Conservation (phyloP, 2,797 vertebrate genomes). For the Oophaga sylvatica region DNA sequence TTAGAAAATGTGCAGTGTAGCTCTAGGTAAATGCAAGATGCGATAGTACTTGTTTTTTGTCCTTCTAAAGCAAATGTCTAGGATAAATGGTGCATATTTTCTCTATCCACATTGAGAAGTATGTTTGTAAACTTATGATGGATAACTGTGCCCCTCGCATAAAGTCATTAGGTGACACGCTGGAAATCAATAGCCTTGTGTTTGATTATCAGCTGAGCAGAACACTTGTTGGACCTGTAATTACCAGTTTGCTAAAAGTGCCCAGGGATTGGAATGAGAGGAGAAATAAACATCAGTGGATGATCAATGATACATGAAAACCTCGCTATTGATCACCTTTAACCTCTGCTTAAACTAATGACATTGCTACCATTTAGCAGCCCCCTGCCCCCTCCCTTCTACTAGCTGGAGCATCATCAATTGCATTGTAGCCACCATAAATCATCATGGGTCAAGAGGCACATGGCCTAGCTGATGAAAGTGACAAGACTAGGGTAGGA, state of each 20-base stretch:
- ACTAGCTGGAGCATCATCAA: constrained; percentile 80
- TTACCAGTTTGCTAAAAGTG: constrained; percentile 71
- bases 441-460: constrained; percentile 76
- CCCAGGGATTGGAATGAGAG: constrained; percentile 66
- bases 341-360: constrained; percentile 89
- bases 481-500: constrained; percentile 68
- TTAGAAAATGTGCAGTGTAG: background rate
- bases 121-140: constrained; percentile 60
- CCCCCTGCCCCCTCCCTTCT: constrained; percentile 72
- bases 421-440: constrained; percentile 84
- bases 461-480: constrained; percentile 62
- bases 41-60: background rate
- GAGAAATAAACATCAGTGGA: constrained; percentile 77
- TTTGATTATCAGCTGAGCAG: constrained; percentile 70
- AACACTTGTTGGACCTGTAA: constrained; percentile 70
- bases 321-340: constrained; percentile 96
- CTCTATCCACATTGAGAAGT: constrained; percentile 28
- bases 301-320: constrained; percentile 76
- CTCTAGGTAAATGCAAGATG: background rate
- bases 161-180: constrained; percentile 54
- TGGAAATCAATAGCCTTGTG: constrained; percentile 61
- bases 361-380: constrained; percentile 90
- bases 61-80: constrained; percentile 29
- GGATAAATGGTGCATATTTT: constrained; percentile 27
- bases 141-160: constrained; percentile 44